Conservation (phyloP, 2,113 vertebrate genomes). For the Gobio gobio region DNA sequence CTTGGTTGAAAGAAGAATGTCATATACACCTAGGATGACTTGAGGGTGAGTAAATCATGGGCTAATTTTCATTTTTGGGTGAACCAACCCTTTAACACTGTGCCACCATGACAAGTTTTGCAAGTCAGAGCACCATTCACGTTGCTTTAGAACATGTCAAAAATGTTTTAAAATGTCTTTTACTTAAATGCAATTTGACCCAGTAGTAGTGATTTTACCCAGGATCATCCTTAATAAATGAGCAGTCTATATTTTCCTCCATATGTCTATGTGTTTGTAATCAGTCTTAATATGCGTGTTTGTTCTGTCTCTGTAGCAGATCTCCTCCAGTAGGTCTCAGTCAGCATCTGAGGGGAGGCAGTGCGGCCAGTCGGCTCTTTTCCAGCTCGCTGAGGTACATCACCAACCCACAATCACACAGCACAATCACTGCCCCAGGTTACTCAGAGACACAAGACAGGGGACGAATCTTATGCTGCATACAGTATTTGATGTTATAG, state of each 20-base stretch:
- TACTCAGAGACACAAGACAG: neutral
- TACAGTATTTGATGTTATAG: neutral
- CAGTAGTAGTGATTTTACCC: neutral
- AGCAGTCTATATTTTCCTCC: too few relatives aligned
- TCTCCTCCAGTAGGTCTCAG: conserved; percentile 79
- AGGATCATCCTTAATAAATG: neutral
- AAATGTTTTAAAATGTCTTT: too few relatives aligned
- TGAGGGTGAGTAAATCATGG: too few relatives aligned
- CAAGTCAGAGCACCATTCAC: too few relatives aligned
- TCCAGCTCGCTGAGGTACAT: conserved; percentile 87
- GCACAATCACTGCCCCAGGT: neutral
- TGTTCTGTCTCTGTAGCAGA: conserved; percentile 58
- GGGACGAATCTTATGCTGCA: neutral
- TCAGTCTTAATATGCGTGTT: neutral
- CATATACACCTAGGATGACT: too few relatives aligned
- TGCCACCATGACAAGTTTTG: too few relatives aligned
- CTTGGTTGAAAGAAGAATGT: too few relatives aligned
- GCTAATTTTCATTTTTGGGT: too few relatives aligned
- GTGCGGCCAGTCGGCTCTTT: conserved; percentile 85
- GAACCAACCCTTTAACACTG: too few relatives aligned
- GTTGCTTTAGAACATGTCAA: too few relatives aligned
- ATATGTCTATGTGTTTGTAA: neutral
- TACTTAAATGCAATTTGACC: too few relatives aligned
- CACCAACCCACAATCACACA: neutral
- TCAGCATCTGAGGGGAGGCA: conserved; percentile 79